These are phyloP conservation scores for Scotopteryx bipunctaria DNA, from an alignment of 2,888 invertebrate genomes.

Conservation along the genomic window DNA sequence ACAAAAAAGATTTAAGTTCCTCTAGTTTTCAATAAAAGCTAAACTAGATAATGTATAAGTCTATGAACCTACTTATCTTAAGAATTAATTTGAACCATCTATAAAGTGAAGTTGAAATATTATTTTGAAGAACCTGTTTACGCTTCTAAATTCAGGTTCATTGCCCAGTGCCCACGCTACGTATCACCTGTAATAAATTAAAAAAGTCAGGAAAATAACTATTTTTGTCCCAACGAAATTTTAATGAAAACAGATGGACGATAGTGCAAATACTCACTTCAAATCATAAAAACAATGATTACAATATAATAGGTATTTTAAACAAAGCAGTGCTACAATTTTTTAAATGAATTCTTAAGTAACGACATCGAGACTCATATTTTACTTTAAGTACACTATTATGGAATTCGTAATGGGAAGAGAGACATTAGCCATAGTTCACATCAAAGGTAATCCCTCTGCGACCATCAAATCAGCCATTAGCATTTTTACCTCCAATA, in stretches of 20 bases:
- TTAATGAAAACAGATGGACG: background rate
- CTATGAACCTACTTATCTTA: background rate
- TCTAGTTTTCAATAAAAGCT: too few relatives aligned
- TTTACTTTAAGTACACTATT: background rate
- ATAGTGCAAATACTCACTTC: slow-evolving; percentile 2
- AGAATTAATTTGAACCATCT: background rate
- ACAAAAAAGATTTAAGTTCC: too few relatives aligned
- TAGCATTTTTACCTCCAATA: slow-evolving; percentile 48
- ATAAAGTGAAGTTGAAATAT: slow-evolving; percentile 34
- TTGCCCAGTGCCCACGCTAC: slow-evolving; percentile 40
- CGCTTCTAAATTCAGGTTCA: slow-evolving; percentile 48
- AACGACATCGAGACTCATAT: background rate
- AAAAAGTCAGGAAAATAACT: slow-evolving; percentile 16
- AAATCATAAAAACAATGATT: background rate
- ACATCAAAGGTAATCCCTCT: slow-evolving; percentile 33
- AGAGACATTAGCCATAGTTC: slow-evolving; percentile 13
- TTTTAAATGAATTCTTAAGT: too few relatives aligned
- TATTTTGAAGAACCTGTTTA: slow-evolving; percentile 41
- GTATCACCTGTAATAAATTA: slow-evolving; percentile 33
- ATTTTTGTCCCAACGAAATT: slow-evolving; percentile 3
- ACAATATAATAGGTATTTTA: too few relatives aligned
- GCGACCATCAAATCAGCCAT: slow-evolving; percentile 41
- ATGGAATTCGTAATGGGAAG: too few relatives aligned
- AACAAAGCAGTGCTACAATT: too few relatives aligned
- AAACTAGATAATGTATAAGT: too few relatives aligned